A percentile compares a stretch with the other conserved stretches of the same genome.
Evolutionary conservation across 1,140 invertebrate genomes (phyloP).

Genomic region (Ephestia elutella): DNA sequence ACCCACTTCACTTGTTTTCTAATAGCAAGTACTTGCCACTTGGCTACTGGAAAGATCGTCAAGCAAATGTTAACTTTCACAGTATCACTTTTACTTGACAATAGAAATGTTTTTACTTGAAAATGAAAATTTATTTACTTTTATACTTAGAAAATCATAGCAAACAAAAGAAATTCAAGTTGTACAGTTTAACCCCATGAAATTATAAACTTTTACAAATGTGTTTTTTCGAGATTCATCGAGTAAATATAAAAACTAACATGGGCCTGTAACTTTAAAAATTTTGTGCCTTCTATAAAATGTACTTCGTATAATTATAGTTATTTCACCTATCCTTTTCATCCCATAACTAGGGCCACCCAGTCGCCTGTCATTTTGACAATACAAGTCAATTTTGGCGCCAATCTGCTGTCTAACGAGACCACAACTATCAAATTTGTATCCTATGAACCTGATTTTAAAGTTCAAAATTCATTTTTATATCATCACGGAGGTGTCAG

Average conservation of each 20-base stretch:
- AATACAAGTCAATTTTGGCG: conserved; percentile 63
- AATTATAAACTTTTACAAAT: too few species aligned
- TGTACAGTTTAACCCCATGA: too few species aligned
- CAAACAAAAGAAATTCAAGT: too few species aligned
- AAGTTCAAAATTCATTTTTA: conserved; percentile 29
- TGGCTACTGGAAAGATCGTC: conserved; percentile 14
- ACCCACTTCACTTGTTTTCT: conserved; percentile 35
- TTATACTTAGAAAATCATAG: too few species aligned
- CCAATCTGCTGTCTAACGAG: conserved; percentile 27
- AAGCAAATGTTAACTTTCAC: conserved; percentile 1
- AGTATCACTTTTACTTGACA: neutral
- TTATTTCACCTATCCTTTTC: conserved; percentile 2
- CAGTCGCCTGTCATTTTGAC: conserved; percentile 50
- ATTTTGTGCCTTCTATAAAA: neutral
- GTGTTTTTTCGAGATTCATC: too few species aligned
- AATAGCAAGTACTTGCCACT: conserved; percentile 13
- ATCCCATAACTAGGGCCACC: conserved; percentile 40
- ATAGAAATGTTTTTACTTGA: too few species aligned
- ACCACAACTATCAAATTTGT: conserved; percentile 6
- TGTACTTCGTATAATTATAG: neutral
- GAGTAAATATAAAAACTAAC: too few species aligned
- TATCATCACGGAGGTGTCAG: neutral
- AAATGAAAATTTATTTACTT: too few species aligned
- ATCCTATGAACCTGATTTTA: conserved; percentile 11
- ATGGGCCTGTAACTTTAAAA: neutral